A percentile compares a stretch with the other conserved stretches of the same genome.
phyloP scores from a whole-genome alignment of 2,797 vertebrate genomes.

The Schizopygopsis malacanthus region DNA sequence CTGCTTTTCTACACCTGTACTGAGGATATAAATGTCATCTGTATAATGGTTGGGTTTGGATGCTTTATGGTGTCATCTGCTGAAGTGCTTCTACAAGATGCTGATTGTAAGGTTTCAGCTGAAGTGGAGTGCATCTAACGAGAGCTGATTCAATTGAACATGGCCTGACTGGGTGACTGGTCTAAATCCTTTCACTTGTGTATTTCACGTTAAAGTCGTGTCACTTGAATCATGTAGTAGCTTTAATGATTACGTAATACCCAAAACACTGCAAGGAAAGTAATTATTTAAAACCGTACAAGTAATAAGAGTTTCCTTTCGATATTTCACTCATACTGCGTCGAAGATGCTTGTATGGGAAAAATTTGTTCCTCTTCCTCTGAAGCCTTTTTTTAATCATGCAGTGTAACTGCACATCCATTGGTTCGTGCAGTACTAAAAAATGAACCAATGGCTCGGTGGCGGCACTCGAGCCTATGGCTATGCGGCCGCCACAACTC shows the following conservation, averaged over 20 bases:
- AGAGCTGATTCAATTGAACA: constrained; percentile 20
- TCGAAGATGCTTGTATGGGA: too few species aligned
- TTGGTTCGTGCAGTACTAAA: too few species aligned
- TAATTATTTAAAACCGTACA: neutral
- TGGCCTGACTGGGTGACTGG: neutral
- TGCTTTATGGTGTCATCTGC: constrained; percentile 44
- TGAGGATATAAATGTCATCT: constrained; percentile 39
- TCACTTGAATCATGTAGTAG: neutral
- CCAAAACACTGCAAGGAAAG: neutral
- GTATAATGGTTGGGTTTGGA: constrained; percentile 16
- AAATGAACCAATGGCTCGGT: too few species aligned
- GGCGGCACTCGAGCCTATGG: too few species aligned
- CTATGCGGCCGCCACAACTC: too few species aligned
- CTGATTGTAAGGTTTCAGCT: constrained; percentile 26
- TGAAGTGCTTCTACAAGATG: constrained; percentile 11
- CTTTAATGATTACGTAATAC: neutral
- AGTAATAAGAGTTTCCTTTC: neutral
- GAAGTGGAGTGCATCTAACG: constrained; percentile 9
- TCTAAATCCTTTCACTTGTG: neutral
- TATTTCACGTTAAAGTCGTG: neutral
- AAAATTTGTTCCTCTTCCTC: too few species aligned
- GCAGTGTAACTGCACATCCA: too few species aligned
- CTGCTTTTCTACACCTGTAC: constrained; percentile 9
- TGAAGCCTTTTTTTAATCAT: too few species aligned
- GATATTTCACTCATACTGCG: too few species aligned